A percentile compares a stretch with the other conserved stretches of the same genome.
Evolutionary conservation across 2,888 invertebrate species (phyloP).

Genomic region (Polymixis lichenea): DNA sequence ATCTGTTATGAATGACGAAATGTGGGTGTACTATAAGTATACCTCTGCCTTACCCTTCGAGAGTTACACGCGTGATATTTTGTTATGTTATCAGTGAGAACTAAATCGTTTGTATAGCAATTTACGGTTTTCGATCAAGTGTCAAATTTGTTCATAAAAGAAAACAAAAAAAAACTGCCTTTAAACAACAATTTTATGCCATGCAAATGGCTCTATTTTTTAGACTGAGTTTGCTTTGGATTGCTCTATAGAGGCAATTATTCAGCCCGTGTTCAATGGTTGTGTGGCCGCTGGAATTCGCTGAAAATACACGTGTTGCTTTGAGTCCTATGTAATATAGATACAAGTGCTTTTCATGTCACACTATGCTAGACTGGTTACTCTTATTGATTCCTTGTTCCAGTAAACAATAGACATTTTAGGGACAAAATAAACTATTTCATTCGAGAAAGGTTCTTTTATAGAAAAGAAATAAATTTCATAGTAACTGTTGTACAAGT

Average conservation of each 20-base stretch:
- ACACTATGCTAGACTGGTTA: neutral
- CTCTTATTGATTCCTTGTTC: constrained; percentile 1
- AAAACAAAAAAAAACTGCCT: neutral
- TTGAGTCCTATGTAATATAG: neutral
- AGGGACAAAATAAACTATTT: neutral
- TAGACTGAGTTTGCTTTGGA: neutral
- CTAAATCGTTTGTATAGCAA: neutral
- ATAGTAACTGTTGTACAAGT: neutral
- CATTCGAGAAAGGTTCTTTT: neutral
- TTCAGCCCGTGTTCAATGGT: neutral
- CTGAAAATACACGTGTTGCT: neutral
- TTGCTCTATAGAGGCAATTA: neutral
- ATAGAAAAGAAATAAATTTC: neutral
- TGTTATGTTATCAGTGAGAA: too few relatives aligned
- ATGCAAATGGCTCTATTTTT: neutral
- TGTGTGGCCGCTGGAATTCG: neutral
- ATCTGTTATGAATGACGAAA: too few relatives aligned
- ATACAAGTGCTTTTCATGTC: neutral
- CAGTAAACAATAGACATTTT: neutral
- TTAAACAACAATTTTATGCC: neutral
- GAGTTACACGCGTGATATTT: neutral
- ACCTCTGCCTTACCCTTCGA: neutral
- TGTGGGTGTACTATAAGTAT: too few relatives aligned
- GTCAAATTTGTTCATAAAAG: neutral
- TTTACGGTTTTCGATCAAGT: neutral